Base-by-base conservation (phyloP, 2,797 vertebrate genomes). In the Sebastes kiyomatsui region DNA sequence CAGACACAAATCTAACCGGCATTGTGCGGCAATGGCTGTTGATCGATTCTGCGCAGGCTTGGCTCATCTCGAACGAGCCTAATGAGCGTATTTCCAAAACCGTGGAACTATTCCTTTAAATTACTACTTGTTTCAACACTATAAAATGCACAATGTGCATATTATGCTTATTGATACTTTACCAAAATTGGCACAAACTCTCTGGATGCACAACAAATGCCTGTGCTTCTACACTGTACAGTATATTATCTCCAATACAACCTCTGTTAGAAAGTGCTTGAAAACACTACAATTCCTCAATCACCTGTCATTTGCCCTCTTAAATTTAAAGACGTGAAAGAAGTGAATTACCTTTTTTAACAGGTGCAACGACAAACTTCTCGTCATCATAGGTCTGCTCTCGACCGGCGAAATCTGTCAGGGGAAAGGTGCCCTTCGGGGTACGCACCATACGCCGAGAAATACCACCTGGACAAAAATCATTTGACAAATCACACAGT, bases 401-500 rank as follows among this genome's bases (percentile, higher is more conserved):
- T 18, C 92, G 94, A 23, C 98, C 98, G 0, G 92, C 77, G 80
- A 98, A 99, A 73, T 96, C 92, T 0, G 97, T 97, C 72, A 95
- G 83, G 0, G 96, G 95, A 13, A 77, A 94, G 0, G 94, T 92
- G 49, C 96, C 96, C 14, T 94, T 81, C 0, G 95, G 82, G 2
- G 94, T 95, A 20, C 97, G 96, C 58, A 98, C 95, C 97, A 99
- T 97, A 42, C 97, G 96, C 11, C 97, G 94, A 2, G 93, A 87
- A 70, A 99, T 94, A 1, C 97, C 97, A 70, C 77, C 98, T 99
- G 84, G 7, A 10, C 3, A 30, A 22, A 12, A 49, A 54, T 32
- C n/a, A 8, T 38, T 38, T 38, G 35, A 38, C 16, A 46, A 22
- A 32, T 22, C 16, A 28, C 38, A 52, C 20, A 9, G 5, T 25